phyloP scores from a whole-genome alignment of 2,888 invertebrate species.

The Lapara coniferarum region DNA sequence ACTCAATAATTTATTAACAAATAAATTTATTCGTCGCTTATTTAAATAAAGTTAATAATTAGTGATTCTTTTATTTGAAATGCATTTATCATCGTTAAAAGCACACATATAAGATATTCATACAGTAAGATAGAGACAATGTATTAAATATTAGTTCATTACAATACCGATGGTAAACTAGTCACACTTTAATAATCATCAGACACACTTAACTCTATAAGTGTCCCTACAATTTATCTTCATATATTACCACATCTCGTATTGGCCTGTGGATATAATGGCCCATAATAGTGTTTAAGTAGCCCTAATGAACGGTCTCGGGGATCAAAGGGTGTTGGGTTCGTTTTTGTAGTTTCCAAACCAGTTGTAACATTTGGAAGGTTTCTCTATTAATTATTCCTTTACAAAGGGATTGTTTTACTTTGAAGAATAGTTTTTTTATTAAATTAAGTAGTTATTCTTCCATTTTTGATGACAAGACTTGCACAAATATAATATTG shows the following conservation, averaged over 20 bases:
- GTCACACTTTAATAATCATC: conserved; percentile 1
- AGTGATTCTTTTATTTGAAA: no score
- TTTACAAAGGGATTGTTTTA: neutral
- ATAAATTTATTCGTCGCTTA: no score
- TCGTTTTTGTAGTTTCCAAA: conserved; percentile 46
- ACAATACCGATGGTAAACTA: neutral
- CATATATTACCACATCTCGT: conserved; percentile 22
- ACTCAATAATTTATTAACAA: no score
- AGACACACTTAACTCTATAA: conserved; percentile 14
- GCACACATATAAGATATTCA: no score
- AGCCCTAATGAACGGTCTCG: conserved; percentile 64
- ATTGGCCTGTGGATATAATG: conserved; percentile 60
- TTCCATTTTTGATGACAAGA: no score
- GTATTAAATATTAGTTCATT: no score
- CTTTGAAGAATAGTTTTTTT: no score
- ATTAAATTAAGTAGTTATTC: no score
- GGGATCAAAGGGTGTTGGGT: conserved; percentile 47
- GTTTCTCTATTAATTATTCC: conserved; percentile 49
- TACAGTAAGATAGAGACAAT: no score
- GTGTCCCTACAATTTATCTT: conserved; percentile 15
- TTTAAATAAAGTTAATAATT: no score
- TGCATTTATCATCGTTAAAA: no score
- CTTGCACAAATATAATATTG: no score
- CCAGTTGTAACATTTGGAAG: conserved; percentile 45
- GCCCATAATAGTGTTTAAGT: conserved; percentile 70